Conservation (phyloP, 2,113 vertebrate species). For the Ochotona curzoniae region DNA sequence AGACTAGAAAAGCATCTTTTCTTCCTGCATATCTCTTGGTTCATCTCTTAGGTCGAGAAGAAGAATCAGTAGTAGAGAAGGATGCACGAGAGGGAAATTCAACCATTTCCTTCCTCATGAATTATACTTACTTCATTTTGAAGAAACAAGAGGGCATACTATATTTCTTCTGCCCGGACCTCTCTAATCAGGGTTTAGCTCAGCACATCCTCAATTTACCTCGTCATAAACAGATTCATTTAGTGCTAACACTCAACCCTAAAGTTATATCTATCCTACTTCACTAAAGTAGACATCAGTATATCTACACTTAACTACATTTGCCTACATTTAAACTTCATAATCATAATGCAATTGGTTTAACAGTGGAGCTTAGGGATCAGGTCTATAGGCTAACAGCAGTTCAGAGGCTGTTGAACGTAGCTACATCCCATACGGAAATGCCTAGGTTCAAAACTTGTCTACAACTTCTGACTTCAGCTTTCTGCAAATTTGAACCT, state of each 20-base stretch:
- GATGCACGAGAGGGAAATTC: background rate
- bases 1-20: background rate
- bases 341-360: background rate
- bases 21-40: too few relatives aligned
- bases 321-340: conserved; percentile 16
- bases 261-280: background rate
- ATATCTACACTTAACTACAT: background rate
- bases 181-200: background rate
- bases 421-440: too few relatives aligned
- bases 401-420: too few relatives aligned
- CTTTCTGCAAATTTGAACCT: too few relatives aligned
- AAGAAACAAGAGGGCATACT: background rate
- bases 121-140: background rate
- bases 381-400: too few relatives aligned
- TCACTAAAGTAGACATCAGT: background rate
- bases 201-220: too few relatives aligned
- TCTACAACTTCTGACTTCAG: too few relatives aligned
- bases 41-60: too few relatives aligned
- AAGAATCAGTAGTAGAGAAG: background rate
- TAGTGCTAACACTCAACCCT: background rate
- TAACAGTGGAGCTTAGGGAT: background rate
- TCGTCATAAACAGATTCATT: background rate
- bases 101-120: background rate
- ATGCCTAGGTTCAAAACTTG: too few relatives aligned
- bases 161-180: background rate